Conservation (phyloP, 2,113 vertebrate species). For the Scartelaos histophorus region DNA sequence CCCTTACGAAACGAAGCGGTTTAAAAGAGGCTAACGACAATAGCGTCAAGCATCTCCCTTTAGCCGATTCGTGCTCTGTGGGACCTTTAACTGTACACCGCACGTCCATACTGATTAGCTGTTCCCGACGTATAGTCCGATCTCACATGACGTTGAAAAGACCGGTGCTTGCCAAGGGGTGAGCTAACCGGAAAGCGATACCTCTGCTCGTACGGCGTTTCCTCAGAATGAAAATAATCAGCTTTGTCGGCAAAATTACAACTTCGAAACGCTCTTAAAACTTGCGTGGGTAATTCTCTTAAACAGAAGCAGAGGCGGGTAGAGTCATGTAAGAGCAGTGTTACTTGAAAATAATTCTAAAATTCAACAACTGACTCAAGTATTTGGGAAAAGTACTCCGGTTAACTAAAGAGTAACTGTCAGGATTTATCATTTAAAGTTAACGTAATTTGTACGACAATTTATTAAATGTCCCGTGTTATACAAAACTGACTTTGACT, state of each 20-base stretch:
- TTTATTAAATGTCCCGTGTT: too few relatives aligned
- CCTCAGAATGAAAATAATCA: not conserved
- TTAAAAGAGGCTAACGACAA: too few relatives aligned
- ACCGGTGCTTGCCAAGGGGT: not conserved
- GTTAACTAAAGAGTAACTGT: too few relatives aligned
- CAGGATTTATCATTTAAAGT: too few relatives aligned
- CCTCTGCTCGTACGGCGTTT: not conserved
- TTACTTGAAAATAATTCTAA: too few relatives aligned
- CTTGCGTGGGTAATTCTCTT: conserved; percentile 12
- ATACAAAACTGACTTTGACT: too few relatives aligned
- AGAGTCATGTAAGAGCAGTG: too few relatives aligned
- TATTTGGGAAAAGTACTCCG: too few relatives aligned
- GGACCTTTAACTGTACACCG: not conserved
- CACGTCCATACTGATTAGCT: not conserved
- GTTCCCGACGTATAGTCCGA: not conserved
- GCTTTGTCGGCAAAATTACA: not conserved
- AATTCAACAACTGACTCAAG: too few relatives aligned
- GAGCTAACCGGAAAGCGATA: not conserved
- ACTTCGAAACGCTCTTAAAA: not conserved
- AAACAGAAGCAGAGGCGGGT: not conserved
- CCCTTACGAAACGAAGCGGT: too few relatives aligned
- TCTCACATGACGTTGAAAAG: not conserved
- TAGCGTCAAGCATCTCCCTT: not conserved
- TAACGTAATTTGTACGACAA: too few relatives aligned
- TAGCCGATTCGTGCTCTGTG: not conserved